These are phyloP conservation scores for Upupa epops DNA, from an alignment of 2,113 vertebrate genomes.

Conservation along the genomic window DNA sequence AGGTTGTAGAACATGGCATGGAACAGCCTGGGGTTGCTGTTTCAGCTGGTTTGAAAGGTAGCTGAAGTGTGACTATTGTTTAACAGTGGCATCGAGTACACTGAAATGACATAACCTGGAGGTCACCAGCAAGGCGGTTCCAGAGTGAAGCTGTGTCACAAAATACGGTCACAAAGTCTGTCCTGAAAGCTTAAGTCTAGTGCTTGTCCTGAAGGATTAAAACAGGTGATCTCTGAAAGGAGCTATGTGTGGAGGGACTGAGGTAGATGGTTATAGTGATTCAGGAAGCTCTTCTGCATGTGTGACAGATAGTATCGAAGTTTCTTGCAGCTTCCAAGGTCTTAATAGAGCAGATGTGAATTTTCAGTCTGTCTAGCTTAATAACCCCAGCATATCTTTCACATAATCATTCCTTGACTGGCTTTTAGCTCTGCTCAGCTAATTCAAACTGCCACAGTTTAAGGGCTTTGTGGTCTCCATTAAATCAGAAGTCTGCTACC, in stretches of 20 bases:
- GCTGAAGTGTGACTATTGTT: neutral
- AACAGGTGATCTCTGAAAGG: neutral
- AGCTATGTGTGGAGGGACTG: neutral
- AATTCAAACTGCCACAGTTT: neutral
- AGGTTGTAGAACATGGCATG: neutral
- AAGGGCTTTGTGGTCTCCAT: neutral
- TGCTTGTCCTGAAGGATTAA: neutral
- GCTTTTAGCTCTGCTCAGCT: neutral
- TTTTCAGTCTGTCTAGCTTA: constrained; percentile 7
- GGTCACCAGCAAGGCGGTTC: neutral
- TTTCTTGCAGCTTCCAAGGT: neutral
- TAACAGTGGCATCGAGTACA: neutral
- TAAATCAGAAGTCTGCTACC: neutral
- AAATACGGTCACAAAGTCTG: neutral
- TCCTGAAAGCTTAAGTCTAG: neutral
- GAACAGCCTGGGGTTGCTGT: neutral
- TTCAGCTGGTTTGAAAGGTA: neutral
- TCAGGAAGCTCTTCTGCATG: neutral
- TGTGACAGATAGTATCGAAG: neutral
- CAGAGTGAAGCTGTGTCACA: neutral
- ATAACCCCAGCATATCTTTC: neutral
- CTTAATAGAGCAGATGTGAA: neutral
- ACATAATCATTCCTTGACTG: neutral
- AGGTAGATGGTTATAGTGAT: neutral
- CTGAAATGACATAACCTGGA: neutral